Conservation (phyloP, 2,888 invertebrate genomes). For the Drosophila pullipes region DNA sequence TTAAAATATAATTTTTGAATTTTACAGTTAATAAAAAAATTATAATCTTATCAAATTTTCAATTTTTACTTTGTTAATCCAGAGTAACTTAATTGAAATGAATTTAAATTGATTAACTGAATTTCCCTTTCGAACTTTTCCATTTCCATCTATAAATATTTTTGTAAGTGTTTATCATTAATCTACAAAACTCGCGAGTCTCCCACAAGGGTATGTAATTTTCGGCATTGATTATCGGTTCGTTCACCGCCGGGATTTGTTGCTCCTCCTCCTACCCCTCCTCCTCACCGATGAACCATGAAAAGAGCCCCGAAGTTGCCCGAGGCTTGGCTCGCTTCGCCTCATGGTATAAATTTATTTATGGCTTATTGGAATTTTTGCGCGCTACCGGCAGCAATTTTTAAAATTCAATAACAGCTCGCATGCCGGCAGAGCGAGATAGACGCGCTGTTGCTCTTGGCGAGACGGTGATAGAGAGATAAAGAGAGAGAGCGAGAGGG, state of each 20-base stretch:
- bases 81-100: background rate
- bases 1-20: background rate
- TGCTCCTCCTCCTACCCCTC: slow-evolving; percentile 20
- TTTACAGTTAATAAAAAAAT: background rate
- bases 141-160: background rate
- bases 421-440: slow-evolving; percentile 54
- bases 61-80: background rate
- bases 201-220: slow-evolving; percentile 38
- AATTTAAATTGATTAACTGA: background rate
- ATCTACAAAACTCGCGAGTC: background rate
- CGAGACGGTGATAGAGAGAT: slow-evolving; percentile 3
- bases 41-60: fast-evolving
- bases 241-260: slow-evolving; percentile 42
- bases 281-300: slow-evolving; percentile 43
- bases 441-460: slow-evolving; percentile 14
- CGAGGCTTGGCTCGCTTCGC: slow-evolving; percentile 79
- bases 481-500: slow-evolving; percentile 5
- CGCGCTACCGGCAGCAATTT: slow-evolving; percentile 79
- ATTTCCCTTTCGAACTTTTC: background rate
- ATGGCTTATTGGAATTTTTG: slow-evolving; percentile 81
- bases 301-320: slow-evolving; percentile 61
- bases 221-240: slow-evolving; percentile 48
- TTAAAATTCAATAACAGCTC: slow-evolving; percentile 75
- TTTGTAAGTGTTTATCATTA: slow-evolving; percentile 10
- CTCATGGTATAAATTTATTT: slow-evolving; percentile 81